Conservation (phyloP, 2,888 invertebrate genomes). For the Clistopyga incitator region DNA sequence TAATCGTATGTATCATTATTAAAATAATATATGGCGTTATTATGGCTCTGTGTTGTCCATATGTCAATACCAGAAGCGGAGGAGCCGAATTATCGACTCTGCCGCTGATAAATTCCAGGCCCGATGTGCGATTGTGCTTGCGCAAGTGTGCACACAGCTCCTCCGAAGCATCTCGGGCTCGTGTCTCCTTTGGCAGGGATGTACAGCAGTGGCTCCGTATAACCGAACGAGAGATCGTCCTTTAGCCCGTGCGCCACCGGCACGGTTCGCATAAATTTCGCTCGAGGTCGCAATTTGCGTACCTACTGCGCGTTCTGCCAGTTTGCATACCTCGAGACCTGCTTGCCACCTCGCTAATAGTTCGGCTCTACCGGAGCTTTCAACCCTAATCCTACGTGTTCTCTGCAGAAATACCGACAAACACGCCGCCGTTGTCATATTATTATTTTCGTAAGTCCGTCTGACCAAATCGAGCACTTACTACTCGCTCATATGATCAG, state of each 20-base stretch:
- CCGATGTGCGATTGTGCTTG: conserved; percentile 40
- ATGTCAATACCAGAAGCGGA: conserved; percentile 47
- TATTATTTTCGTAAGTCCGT: conserved; percentile 31
- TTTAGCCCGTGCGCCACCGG: conserved; percentile 19
- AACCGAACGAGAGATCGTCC: conserved; percentile 29
- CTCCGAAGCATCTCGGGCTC: conserved; percentile 32
- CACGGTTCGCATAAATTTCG: conserved; percentile 63
- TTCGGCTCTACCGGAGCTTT: conserved; percentile 20
- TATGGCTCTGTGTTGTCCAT: conserved; percentile 27
- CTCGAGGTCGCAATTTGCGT: conserved; percentile 64
- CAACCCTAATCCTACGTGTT: neutral
- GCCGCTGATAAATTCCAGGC: conserved; percentile 61
- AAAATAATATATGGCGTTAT: neutral
- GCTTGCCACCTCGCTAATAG: conserved; percentile 38
- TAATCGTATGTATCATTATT: too few relatives aligned
- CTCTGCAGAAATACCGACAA: conserved; percentile 10
- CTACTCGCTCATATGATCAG: too few relatives aligned
- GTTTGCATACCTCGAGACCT: conserved; percentile 38
- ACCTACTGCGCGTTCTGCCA: conserved; percentile 36
- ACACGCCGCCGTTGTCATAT: neutral
- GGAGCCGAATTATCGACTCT: conserved; percentile 64
- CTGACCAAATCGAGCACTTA: conserved; percentile 41
- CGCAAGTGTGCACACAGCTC: conserved; percentile 51
- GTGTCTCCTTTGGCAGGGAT: conserved; percentile 47
- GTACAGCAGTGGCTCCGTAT: conserved; percentile 17